These are phyloP conservation scores for Entelurus aequoreus DNA, from an alignment of 2,113 vertebrate genomes.

Conservation along the genomic window DNA sequence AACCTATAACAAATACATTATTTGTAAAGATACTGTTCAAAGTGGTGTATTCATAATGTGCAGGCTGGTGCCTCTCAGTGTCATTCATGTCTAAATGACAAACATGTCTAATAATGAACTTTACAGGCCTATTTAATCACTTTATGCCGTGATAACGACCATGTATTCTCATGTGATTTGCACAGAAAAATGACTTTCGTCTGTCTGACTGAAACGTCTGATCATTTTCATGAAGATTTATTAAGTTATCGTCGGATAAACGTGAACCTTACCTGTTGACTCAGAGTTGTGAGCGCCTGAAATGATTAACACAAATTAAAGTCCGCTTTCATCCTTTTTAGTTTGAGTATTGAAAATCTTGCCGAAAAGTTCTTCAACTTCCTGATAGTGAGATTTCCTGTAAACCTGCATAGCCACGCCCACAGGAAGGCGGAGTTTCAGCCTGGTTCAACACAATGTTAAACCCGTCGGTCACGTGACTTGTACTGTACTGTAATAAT, in stretches of 20 bases:
- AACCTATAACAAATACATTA: no score
- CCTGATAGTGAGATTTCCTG: constrained; percentile 67
- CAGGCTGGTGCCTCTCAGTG: not conserved
- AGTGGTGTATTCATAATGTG: not conserved
- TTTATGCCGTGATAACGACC: not conserved
- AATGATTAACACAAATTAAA: not conserved
- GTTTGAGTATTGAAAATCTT: constrained; percentile 26
- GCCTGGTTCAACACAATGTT: not conserved
- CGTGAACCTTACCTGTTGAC: not conserved
- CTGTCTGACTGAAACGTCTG: no score
- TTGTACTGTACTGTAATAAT: no score
- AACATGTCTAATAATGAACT: not conserved
- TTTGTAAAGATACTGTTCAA: no score
- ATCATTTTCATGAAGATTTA: not conserved
- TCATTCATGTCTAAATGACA: not conserved
- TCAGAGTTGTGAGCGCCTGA: not conserved
- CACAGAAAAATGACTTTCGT: not conserved
- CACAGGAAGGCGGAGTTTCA: constrained; percentile 13
- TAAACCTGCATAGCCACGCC: constrained; percentile 53
- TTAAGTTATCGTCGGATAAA: not conserved
- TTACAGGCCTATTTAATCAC: not conserved
- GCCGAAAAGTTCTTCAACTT: constrained; percentile 46
- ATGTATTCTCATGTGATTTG: not conserved
- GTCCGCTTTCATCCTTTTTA: not conserved
- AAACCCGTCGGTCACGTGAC: no score